Base-by-base conservation (phyloP, 2,888 invertebrate species). In the Caenorhabditis uteleia region DNA sequence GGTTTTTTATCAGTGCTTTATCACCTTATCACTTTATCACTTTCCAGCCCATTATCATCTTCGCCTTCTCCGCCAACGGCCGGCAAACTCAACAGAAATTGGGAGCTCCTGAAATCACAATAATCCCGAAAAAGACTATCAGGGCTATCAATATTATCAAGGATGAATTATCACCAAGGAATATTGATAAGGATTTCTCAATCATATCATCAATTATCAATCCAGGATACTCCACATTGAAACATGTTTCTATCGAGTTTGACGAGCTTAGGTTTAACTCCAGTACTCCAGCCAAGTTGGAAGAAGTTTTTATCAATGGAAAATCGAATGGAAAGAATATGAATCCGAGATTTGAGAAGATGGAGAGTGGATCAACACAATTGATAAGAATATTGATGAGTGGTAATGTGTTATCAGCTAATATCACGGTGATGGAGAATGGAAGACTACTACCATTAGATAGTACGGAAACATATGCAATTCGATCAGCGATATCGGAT, bases 161-260 rank as follows among this genome's bases (percentile, higher is more conserved):
- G 34, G 65, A 65, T 21, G 36, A 44, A 16, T 36, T 55, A 7
- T 65, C 66, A n/a, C 66, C 66, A 4, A 40, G n/a, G 23, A 5
- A 6, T 21, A 51, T 46, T 27, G 44, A 34, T 36, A 46, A 31
- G 16, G 46, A 64, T 20, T 69, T 69, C 39, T 72, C 71, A 2
- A 38, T 69, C 12, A 60, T 61, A 25, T 61, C 60, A 8, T 56
- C 68, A 5, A 64, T 72, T n/a, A 67, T 72, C n/a, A 72, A 72
- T 47, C 64, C 58, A 10, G 72, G 72, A 8, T 70, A 70, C 39
- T 57, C 68, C 3, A 45, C 51, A 14, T 46, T 70, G 27, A 44
- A 54, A 20, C 47, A 61, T 29, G 64, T 70, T 0, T 34, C 56
- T 38, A 26, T 62, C 2, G 21, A 25, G 2, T 45, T 62, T 46